Evolutionary conservation across 2,113 vertebrate species (phyloP).

Genomic region (Ageneiosus marmoratus): DNA sequence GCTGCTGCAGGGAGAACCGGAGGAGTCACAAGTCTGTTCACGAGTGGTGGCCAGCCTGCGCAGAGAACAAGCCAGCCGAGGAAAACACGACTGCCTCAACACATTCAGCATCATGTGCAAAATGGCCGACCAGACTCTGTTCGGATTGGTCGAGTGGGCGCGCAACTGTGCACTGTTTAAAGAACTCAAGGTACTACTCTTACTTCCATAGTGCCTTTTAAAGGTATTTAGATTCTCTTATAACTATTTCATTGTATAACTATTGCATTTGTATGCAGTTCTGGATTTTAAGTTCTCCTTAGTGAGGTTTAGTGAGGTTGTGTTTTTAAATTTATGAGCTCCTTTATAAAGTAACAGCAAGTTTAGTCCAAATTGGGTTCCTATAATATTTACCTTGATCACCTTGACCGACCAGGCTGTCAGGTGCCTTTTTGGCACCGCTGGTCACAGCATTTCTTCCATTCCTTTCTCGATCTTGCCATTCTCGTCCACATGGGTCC

Average conservation of each 20-base stretch:
- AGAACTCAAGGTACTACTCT: conserved; percentile 72
- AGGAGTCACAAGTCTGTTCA: conserved; percentile 72
- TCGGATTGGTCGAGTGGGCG: conserved; percentile 79
- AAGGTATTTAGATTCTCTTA: neutral
- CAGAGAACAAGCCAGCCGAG: conserved; percentile 73
- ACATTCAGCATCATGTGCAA: conserved; percentile 83
- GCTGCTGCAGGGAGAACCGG: conserved; percentile 71
- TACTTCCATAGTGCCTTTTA: neutral
- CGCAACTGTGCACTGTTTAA: conserved; percentile 76
- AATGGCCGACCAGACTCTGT: conserved; percentile 79
- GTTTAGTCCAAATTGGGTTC: neutral
- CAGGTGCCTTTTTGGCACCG: too few relatives aligned
- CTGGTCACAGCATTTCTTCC: too few relatives aligned
- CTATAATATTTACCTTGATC: neutral
- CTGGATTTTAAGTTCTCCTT: too few relatives aligned
- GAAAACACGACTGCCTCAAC: conserved; percentile 76
- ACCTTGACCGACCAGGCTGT: too few relatives aligned
- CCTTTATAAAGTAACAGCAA: neutral
- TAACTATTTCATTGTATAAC: neutral
- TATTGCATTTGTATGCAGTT: neutral
- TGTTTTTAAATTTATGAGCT: neutral
- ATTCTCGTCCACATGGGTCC: too few relatives aligned
- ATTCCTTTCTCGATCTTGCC: too few relatives aligned
- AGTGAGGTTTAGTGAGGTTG: too few relatives aligned
- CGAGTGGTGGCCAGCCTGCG: conserved; percentile 74